A percentile compares a stretch with the other conserved stretches of the same genome.
Evolutionary conservation across 2,113 vertebrate genomes (phyloP).

Genomic region (Bathybates hornii): DNA sequence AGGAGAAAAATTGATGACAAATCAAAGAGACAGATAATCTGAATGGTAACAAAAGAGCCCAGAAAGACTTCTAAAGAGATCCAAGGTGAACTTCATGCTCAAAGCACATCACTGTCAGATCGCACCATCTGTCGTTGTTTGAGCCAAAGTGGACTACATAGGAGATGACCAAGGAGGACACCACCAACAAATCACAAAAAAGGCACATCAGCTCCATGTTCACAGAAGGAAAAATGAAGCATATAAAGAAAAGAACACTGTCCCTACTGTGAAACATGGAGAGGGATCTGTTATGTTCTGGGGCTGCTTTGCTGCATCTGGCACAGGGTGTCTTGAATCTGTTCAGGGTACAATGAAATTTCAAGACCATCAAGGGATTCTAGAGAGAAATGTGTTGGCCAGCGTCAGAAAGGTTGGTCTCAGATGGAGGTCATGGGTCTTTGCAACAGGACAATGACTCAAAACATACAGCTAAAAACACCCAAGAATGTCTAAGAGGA

Average conservation of each 20-base stretch:
- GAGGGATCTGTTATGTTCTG: accelerated
- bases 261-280: neutral
- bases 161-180: neutral
- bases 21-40: neutral
- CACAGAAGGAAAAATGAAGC: neutral
- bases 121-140: accelerated
- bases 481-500: neutral
- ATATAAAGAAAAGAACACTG: neutral
- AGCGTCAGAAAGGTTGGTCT: accelerated
- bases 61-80: neutral
- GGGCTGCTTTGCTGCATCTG: neutral
- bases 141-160: neutral
- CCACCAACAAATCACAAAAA: neutral
- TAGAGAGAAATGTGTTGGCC: neutral
- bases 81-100: neutral
- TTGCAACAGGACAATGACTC: neutral
- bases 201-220: neutral
- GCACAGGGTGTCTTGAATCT: neutral
- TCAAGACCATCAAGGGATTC: neutral
- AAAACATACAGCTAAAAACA: neutral
- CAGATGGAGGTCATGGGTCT: accelerated
- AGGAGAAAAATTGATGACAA: neutral
- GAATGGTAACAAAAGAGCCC: neutral
- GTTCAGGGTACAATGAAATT: neutral
- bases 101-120: neutral